These are phyloP conservation scores for Calliopsis andreniformis DNA, from an alignment of 1,140 invertebrate species.

Conservation along the genomic window DNA sequence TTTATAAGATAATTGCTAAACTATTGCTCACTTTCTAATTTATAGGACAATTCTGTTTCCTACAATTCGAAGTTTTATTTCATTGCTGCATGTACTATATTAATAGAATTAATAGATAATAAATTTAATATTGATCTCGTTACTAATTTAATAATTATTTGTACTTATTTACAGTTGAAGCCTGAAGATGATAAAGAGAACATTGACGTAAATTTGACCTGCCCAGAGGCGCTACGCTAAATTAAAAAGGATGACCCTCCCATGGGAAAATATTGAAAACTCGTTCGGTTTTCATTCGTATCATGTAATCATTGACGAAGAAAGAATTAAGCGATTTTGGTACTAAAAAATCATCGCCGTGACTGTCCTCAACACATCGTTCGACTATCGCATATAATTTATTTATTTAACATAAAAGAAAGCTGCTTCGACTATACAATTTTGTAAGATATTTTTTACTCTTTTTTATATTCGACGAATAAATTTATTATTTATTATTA, in stretches of 20 bases:
- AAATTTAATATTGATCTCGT: no score
- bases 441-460: conserved; percentile 5
- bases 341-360: background rate
- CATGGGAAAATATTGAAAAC: background rate
- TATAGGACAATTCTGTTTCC: no score
- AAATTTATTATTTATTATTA: background rate
- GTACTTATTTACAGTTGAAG: conserved; percentile 23
- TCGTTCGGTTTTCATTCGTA: background rate
- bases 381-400: background rate
- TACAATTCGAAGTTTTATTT: no score
- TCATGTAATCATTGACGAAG: background rate
- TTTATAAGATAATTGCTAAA: no score
- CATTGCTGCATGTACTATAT: no score
- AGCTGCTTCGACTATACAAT: background rate
- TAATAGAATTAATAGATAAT: no score
- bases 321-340: background rate
- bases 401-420: conserved; percentile 4
- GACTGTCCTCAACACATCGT: no score
- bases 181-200: background rate
- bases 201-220: conserved; percentile 2
- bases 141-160: background rate
- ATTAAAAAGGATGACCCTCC: conserved; percentile 33
- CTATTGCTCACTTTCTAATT: no score
- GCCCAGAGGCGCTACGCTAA: background rate
- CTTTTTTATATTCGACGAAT: background rate